Percentiles rank a stretch among this genome's conserved stretches.
Conservation (phyloP, 2,888 invertebrate species). For the Bellardia pandia region DNA sequence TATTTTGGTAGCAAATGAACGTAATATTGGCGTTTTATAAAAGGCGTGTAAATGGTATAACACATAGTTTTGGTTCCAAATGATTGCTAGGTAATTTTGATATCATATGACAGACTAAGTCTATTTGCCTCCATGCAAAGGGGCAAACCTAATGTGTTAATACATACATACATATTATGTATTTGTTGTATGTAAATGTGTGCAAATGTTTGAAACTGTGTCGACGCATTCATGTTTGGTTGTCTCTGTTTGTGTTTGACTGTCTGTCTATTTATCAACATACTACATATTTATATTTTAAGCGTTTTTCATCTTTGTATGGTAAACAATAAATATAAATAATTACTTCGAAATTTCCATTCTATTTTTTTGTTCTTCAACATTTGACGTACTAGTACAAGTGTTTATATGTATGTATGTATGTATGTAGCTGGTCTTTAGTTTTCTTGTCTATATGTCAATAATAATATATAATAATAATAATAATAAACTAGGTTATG, state of each 20-base stretch:
- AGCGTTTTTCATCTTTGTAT: conserved; percentile 71
- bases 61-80: too few relatives aligned
- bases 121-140: too few relatives aligned
- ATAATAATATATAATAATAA: too few relatives aligned
- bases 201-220: conserved; percentile 54
- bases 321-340: conserved; percentile 74
- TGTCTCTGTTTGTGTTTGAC: background rate
- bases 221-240: conserved; percentile 9
- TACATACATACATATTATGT: too few relatives aligned
- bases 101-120: too few relatives aligned
- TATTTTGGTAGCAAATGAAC: too few relatives aligned
- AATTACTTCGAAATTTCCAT: conserved; percentile 72
- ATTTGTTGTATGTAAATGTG: background rate
- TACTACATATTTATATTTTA: conserved; percentile 32
- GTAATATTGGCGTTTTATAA: too few relatives aligned
- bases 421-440: conserved; percentile 32
- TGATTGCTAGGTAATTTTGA: too few relatives aligned
- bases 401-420: conserved; percentile 35
- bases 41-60: too few relatives aligned
- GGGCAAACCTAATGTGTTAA: too few relatives aligned
- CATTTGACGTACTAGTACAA: background rate
- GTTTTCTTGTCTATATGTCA: conserved; percentile 53
- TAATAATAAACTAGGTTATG: conserved; percentile 70
- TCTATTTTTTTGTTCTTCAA: conserved; percentile 35
- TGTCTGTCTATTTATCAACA: background rate